A percentile compares a stretch with the other conserved stretches of the same genome.
Conservation (phyloP, 1,140 invertebrate genomes). For the Pachypsylla venusta region DNA sequence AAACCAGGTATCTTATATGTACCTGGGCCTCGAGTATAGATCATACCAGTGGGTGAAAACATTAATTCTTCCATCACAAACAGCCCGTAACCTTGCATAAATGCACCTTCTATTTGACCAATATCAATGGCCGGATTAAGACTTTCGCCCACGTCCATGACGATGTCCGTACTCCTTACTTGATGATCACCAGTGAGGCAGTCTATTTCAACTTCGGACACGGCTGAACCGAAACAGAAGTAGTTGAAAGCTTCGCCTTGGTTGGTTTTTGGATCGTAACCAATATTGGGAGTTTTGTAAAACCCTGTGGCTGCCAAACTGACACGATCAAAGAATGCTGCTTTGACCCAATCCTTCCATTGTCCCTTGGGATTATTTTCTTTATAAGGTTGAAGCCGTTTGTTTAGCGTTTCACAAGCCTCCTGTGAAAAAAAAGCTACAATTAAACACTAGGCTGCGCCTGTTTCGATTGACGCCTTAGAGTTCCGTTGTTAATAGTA, state of each 20-base stretch:
- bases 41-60: conserved; percentile 62
- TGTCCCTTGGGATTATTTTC: conserved; percentile 57
- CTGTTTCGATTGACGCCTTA: too few relatives aligned
- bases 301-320: conserved; percentile 76
- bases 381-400: conserved; percentile 61
- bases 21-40: conserved; percentile 76
- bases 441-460: too few relatives aligned
- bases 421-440: conserved; percentile 41
- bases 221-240: conserved; percentile 62
- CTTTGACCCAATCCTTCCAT: conserved; percentile 73
- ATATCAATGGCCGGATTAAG: conserved; percentile 92
- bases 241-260: conserved; percentile 60
- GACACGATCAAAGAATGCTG: conserved; percentile 65
- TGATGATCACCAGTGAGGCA: conserved; percentile 77
- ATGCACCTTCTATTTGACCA: conserved; percentile 88
- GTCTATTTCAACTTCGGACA: conserved; percentile 73
- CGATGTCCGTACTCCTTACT: conserved; percentile 66
- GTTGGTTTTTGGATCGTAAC: conserved; percentile 56
- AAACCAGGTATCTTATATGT: conserved; percentile 87
- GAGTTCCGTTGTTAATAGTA: too few relatives aligned
- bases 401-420: conserved; percentile 63
- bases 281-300: conserved; percentile 56
- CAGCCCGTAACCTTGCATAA: conserved; percentile 83
- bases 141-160: conserved; percentile 88
- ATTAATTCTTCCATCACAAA: conserved; percentile 82